Conservation (phyloP, 2,888 invertebrate genomes). For the Aleiodes testaceus region DNA sequence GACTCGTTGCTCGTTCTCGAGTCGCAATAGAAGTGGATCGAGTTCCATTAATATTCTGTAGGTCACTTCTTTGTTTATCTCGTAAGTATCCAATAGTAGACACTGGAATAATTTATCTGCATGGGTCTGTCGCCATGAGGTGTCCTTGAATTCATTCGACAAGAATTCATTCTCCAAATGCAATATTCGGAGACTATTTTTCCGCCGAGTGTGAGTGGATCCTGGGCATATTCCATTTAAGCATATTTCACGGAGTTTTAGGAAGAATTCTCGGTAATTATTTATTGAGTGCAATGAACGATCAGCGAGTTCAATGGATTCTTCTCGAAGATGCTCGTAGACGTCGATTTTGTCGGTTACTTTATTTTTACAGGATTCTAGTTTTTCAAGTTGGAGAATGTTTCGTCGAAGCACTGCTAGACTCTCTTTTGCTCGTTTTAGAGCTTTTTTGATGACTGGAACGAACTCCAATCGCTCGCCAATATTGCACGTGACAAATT, state of each 20-base stretch:
- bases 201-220: conserved; percentile 78
- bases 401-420: conserved; percentile 58
- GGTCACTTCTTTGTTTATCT: conserved; percentile 82
- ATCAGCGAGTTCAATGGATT: conserved; percentile 58
- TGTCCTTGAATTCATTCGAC: conserved; percentile 43
- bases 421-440: conserved; percentile 75
- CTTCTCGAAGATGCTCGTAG: conserved; percentile 41
- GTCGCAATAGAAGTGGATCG: conserved; percentile 64
- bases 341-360: conserved; percentile 41
- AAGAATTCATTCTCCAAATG: conserved; percentile 63
- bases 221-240: conserved; percentile 77
- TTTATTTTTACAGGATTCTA: conserved; percentile 49
- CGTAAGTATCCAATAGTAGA: conserved; percentile 83
- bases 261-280: conserved; percentile 74
- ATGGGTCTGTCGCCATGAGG: conserved; percentile 69
- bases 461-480: conserved; percentile 81
- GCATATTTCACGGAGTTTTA: conserved; percentile 74
- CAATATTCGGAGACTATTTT: conserved; percentile 77
- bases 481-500: conserved; percentile 81
- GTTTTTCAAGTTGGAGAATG: conserved; percentile 53
- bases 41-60: conserved; percentile 75
- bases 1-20: conserved; percentile 63
- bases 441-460: conserved; percentile 81
- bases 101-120: conserved; percentile 75
- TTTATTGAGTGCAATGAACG: conserved; percentile 57